Conservation (phyloP, 2,797 vertebrate species). For the Chaetophractus vellerosus region DNA sequence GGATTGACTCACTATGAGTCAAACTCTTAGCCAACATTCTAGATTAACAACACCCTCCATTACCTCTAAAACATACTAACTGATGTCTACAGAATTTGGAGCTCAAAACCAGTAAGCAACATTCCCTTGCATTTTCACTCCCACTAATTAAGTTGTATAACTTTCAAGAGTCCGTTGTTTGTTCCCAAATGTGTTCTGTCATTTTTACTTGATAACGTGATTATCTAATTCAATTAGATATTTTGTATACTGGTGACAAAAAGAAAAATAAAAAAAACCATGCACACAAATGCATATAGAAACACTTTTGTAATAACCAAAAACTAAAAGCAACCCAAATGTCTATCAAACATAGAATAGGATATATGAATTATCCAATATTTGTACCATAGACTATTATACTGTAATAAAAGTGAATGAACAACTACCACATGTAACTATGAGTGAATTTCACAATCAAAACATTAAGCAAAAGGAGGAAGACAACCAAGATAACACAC, state of each 20-base stretch:
- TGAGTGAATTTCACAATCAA: slow-evolving; percentile 20
- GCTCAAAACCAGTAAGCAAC: background rate
- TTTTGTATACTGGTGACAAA: too few species aligned
- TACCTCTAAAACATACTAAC: background rate
- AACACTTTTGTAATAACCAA: background rate
- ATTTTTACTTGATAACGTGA: background rate
- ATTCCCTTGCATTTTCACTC: background rate
- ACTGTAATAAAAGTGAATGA: background rate
- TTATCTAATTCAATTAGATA: background rate
- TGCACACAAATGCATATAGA: background rate
- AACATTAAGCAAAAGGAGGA: background rate
- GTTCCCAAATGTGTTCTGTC: background rate
- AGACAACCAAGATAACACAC: background rate
- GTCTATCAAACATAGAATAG: background rate
- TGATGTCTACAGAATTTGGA: background rate
- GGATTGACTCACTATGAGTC: background rate
- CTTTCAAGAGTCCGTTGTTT: background rate
- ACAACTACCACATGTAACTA: background rate
- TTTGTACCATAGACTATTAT: background rate
- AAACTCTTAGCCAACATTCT: background rate
- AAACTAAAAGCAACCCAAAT: background rate
- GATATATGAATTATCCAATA: background rate
- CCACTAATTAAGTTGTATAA: background rate
- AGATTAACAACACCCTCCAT: background rate
- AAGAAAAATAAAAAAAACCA: too few species aligned